Evolutionary conservation across 1,140 invertebrate genomes (phyloP).

Genomic region (Sitobion miscanthi): DNA sequence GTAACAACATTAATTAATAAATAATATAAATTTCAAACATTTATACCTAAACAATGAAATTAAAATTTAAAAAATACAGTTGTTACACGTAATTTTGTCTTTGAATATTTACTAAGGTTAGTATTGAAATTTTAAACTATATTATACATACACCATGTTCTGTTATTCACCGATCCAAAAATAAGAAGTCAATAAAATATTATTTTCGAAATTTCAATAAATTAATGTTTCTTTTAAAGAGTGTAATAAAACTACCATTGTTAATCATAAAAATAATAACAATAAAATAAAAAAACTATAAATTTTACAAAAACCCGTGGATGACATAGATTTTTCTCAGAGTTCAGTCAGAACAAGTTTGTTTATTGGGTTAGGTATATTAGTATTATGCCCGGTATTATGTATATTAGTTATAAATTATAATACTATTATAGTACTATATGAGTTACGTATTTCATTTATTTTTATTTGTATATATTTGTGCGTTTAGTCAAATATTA

Average conservation of each 20-base stretch:
- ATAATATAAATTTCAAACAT: too few relatives aligned
- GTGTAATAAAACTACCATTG: constrained; percentile 2
- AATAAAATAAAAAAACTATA: not conserved
- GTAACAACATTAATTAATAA: not conserved
- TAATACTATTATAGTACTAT: not conserved
- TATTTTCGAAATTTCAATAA: not conserved
- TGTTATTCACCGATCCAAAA: not conserved
- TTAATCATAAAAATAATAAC: constrained; percentile 2
- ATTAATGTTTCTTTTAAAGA: not conserved
- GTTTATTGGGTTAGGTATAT: not conserved
- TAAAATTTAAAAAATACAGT: too few relatives aligned
- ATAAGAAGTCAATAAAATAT: not conserved
- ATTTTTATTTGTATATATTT: not conserved
- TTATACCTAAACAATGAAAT: too few relatives aligned
- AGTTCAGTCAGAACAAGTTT: not conserved
- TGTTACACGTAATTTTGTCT: too few relatives aligned
- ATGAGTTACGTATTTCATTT: not conserved
- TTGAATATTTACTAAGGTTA: too few relatives aligned
- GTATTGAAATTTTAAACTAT: not conserved
- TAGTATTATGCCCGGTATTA: too few relatives aligned
- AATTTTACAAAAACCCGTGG: not conserved
- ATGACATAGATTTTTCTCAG: not conserved
- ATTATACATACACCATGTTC: not conserved
- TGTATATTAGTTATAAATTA: not conserved
- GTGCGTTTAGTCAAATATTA: not conserved